Evolutionary conservation across 64 coral and sea anemone genomes (phyloP), one percentile per base, ranked within the genome.

Genomic region (Montipora sp.): DNA sequence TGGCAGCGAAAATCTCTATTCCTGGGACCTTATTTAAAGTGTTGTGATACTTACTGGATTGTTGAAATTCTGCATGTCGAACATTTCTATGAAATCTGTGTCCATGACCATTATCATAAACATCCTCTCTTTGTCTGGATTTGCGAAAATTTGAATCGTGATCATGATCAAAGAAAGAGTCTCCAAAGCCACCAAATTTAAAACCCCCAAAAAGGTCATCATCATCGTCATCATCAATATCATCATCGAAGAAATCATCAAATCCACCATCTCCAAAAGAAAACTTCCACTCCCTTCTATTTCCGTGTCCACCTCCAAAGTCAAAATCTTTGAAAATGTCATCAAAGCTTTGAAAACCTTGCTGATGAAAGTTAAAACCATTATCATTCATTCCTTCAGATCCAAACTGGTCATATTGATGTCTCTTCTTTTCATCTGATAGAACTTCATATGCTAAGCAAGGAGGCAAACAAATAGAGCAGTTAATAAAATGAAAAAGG

Each of bases 361-460:
- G 60, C 2, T 68, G 72, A 67, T 59, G 49, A 61, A 80, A 68
- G 19, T 79, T 77, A 51, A 95, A 95, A 2, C 94, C 94, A 92
- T 92, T 80, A 77, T 78, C 78, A 21, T 99, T 99, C 59, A 99
- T 90, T 51, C 94, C 94, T 81, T 99, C 98, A 77, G 95, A 95
- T 48, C 98, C 98, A 92, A 99, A 99, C 74, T 99, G 98, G 71
- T 99, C 98, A 99, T 99, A 99, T 2, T 99, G 94, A 6, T 92
- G 85, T 75, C 94, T 93, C 55, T 99, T 99, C 23, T 99, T 99
- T 79, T 99, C 98, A 87, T 99, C 98, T 77, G 94, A 99, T 75
- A 99, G 84, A 21, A 99, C 94, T 92, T 99, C 98, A 87, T 99
- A 99, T 90, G 98, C 98, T 99, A 36, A 36, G 48, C 22, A 63